Conservation (phyloP, 2,888 invertebrate genomes). For the Philonicus albiceps region DNA sequence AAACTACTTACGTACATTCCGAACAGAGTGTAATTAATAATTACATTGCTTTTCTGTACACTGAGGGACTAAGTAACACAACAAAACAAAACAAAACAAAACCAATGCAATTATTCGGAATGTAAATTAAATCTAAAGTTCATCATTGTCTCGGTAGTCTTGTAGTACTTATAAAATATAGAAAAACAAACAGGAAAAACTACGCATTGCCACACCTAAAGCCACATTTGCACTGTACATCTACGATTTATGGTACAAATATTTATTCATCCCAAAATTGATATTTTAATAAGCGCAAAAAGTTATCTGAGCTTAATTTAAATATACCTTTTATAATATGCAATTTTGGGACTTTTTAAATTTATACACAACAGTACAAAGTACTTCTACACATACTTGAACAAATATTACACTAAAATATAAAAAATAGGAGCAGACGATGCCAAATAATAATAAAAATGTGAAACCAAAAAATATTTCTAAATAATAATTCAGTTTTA, state of each 20-base stretch:
- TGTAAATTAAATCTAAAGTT: conserved; percentile 13
- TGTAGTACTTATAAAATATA: background rate
- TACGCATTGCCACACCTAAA: conserved; percentile 16
- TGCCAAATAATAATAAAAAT: conserved; percentile 20
- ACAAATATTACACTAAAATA: background rate
- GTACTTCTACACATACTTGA: background rate
- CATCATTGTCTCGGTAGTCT: background rate
- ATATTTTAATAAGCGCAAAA: background rate
- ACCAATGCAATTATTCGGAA: conserved; percentile 24
- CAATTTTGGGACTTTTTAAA: background rate
- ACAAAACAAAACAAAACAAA: background rate
- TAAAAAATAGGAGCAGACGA: conserved; percentile 22
- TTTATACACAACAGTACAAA: background rate
- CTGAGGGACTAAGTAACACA: background rate
- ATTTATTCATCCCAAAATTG: background rate
- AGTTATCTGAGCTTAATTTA: background rate
- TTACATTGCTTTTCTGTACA: background rate
- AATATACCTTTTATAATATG: background rate
- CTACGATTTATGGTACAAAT: background rate
- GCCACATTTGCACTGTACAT: background rate
- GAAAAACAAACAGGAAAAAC: background rate
- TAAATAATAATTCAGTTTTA: conserved; percentile 12
- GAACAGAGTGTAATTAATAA: background rate
- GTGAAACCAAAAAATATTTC: background rate
- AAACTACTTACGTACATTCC: conserved; percentile 49